Evolutionary conservation across 2,888 invertebrate genomes (phyloP), one percentile per base, ranked within the genome.

Genomic region (Platynereis dumerilii): DNA sequence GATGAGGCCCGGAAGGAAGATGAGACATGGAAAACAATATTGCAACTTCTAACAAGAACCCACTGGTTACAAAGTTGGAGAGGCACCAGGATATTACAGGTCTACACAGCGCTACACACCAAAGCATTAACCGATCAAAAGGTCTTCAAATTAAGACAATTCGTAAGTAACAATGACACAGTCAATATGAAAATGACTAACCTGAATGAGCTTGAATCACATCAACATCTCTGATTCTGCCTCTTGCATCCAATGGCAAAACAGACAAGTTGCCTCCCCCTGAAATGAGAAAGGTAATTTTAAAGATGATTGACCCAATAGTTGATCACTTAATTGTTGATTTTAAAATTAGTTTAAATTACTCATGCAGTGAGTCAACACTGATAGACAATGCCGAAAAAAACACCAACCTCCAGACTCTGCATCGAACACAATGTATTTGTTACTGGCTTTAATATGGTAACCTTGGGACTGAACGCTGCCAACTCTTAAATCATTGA

Each of bases 391-490:
- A 34, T 34, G 34, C 34, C 34, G 12, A 34, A 34, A 34, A 48
- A 48, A 22, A 20, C 3, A 48, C 80, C 76, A 82, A 89, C 89
- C 92, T 75, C 92, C 92, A 81, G 93, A 92, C 84, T 96, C 96
- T 87, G 94, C 92, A 83, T 95, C 95, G 82, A 96, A 97, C 20
- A 94, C 96, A 91, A 96, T 93, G 82, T 94, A 95, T 12, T 92
- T 91, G 20, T 92, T 92, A 7, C 95, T 95, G 27, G 95, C 92
- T 78, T 94, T 90, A 79, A 97, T 95, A 84, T 95, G 96, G 85
- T 96, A 96, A 66, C 96, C 95, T 86, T 92, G 94, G 22, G 94
- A 94, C 83, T 94, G 93, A 28, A 96, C 92, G 39, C 93, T 94
- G 29, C 94, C 95, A 66, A 96, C 93, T 78, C 91, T 91, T 75